phyloP scores from a whole-genome alignment of 2,888 invertebrate genomes.

The Cataglyphis altisquamis region DNA sequence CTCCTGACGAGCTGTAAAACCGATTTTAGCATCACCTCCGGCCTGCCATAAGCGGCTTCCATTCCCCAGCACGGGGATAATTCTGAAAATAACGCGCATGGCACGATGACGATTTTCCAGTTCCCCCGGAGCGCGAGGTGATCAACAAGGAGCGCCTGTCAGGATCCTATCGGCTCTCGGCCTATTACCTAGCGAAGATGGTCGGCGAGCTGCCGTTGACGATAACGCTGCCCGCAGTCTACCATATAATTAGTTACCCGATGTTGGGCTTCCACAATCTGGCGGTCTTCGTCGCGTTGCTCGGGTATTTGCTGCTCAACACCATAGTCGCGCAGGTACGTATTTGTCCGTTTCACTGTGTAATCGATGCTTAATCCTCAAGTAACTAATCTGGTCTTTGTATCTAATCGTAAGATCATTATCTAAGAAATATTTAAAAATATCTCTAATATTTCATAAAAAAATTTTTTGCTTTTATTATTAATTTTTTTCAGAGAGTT shows the following conservation, averaged over 20 bases:
- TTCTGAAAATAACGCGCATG: slow-evolving; percentile 34
- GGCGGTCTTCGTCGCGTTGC: slow-evolving; percentile 90
- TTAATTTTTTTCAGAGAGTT: background rate
- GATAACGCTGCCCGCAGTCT: slow-evolving; percentile 91
- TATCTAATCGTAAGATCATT: background rate
- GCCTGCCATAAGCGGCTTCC: slow-evolving; percentile 3
- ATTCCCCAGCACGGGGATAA: background rate
- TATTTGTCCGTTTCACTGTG: slow-evolving; percentile 1
- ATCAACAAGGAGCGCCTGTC: slow-evolving; percentile 93
- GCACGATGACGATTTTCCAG: slow-evolving; percentile 84
- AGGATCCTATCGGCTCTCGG: slow-evolving; percentile 92
- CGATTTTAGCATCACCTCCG: slow-evolving; percentile 56
- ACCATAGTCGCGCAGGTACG: slow-evolving; percentile 91
- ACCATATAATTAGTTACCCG: slow-evolving; percentile 92
- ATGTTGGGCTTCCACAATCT: slow-evolving; percentile 90
- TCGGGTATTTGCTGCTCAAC: slow-evolving; percentile 90
- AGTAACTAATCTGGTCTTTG: background rate
- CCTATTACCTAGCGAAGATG: slow-evolving; percentile 94
- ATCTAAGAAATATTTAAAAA: background rate
- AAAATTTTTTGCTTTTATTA: background rate
- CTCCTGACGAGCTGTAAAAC: slow-evolving; percentile 53
- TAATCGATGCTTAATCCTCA: background rate
- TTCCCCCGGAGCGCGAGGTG: slow-evolving; percentile 93
- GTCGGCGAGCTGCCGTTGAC: slow-evolving; percentile 92
- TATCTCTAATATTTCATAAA: background rate